Evolutionary conservation across 1,140 invertebrate species (phyloP), one percentile per base, ranked within the genome.

Genomic region (Drosophila teissieri): DNA sequence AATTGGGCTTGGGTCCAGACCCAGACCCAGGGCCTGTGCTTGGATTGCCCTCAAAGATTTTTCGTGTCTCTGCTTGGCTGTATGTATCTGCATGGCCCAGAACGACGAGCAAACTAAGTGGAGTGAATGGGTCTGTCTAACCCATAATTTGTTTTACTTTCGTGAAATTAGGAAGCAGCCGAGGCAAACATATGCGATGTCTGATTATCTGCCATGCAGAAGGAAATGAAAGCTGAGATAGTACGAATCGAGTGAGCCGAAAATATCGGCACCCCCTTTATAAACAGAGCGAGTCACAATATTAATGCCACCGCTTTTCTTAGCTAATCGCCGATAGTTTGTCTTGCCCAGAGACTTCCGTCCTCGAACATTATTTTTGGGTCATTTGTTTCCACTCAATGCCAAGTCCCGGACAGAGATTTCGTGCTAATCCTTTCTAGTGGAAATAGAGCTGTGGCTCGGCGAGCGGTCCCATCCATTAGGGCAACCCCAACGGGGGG

Each of bases 391-490:
- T 65, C 54, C 36, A 12, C 39, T 49, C 39, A 17, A 15, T 58
- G 53, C 63, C 54, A 60, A 65, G 51, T 54, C 63, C 48, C 62
- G 11, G 55, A 39, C 39, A 15, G 10, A 61, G 57, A 83, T 82
- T 72, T 68, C 68, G 45, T 68, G 75, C 78, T 86, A 88, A 86
- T 86, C 83, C 83, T 88, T 86, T 73, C 74, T 80, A 75, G 54
- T 63, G 67, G 36, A 76, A 80, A 86, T 82, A 76, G 78, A 85
- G 78, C 42, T 82, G 64, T 85, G 61, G 42, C 54, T 54, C 64
- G 34, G 36, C 52, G 34, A 61, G 17, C 36, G 46, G 37, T 65
- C 73, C 37, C 79, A 82, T 82, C 81, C 65, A 82, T 82, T 79
- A 82, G 52, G 46, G 53, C 77, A 69, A 76, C 83, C 83, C 88